These are phyloP conservation scores for Chaetorhynchus papuensis DNA, from an alignment of 2,113 vertebrate genomes.

Conservation along the genomic window DNA sequence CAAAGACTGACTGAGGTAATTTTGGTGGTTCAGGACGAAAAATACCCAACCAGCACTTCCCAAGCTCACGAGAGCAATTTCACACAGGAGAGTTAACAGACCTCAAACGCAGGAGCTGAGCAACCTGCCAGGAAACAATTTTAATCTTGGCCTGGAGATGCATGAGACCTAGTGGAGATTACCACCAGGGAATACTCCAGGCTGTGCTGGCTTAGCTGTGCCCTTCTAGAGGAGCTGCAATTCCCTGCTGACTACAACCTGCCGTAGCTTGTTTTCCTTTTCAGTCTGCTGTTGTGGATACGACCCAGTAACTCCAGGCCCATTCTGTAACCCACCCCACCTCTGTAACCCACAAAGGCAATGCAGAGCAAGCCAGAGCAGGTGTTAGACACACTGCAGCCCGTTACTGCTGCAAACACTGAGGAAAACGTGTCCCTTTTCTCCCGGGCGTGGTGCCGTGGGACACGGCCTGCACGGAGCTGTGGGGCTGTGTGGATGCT, in stretches of 20 bases:
- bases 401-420: not conserved
- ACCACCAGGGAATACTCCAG: not conserved
- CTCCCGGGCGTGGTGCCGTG: rapidly evolving
- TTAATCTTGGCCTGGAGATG: not conserved
- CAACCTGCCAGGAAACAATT: not conserved
- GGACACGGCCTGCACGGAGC: rapidly evolving
- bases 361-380: not conserved
- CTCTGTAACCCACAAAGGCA: not conserved
- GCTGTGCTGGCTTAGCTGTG: not conserved
- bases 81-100: not conserved
- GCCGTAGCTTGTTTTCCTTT: rapidly evolving
- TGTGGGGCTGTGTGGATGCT: not conserved
- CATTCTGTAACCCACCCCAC: not conserved
- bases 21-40: not conserved
- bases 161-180: not conserved
- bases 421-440: not conserved
- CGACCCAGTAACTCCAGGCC: not conserved
- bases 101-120: not conserved
- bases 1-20: not conserved
- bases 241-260: not conserved
- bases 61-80: not conserved
- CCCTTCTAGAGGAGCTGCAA: not conserved
- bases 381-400: not conserved
- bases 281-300: not conserved
- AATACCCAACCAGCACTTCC: not conserved